Percentiles rank a stretch among this genome's conserved stretches.
These are phyloP conservation scores for Pempheris klunzingeri DNA, from an alignment of 2,797 vertebrate genomes.

Conservation along the genomic window DNA sequence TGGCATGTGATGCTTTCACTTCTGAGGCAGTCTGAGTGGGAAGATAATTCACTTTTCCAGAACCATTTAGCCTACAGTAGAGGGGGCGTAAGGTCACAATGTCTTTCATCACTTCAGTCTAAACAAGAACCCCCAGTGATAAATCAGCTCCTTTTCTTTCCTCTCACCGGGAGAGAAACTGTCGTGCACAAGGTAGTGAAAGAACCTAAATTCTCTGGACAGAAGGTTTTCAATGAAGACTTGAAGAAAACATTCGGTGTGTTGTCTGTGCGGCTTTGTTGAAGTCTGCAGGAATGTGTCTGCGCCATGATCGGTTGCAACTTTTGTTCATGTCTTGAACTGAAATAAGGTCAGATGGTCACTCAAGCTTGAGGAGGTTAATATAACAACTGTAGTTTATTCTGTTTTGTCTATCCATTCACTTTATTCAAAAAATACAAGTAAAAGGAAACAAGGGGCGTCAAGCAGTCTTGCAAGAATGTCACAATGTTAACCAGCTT, in stretches of 20 bases:
- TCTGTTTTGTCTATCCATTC: no score
- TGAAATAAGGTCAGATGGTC: neutral
- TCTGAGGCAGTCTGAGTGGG: constrained; percentile 28
- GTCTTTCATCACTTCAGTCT: constrained; percentile 11
- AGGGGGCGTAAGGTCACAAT: constrained; percentile 41
- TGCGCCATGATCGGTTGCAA: neutral
- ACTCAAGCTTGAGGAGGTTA: neutral
- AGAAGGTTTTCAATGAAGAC: neutral
- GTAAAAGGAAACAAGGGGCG: no score
- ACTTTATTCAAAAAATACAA: no score
- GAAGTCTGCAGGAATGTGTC: neutral
- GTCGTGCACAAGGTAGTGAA: neutral
- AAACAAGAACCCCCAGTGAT: constrained; percentile 31
- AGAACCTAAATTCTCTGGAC: neutral
- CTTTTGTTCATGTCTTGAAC: constrained; percentile 4
- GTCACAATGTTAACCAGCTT: no score
- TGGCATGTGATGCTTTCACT: constrained; percentile 55
- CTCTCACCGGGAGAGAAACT: neutral
- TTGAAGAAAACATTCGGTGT: neutral
- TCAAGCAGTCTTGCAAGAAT: no score
- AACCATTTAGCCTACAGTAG: constrained; percentile 40
- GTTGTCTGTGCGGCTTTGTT: neutral
- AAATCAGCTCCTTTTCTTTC: constrained; percentile 7
- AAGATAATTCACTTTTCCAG: constrained; percentile 31
- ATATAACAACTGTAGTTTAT: neutral